Evolutionary conservation across 2,113 vertebrate species (phyloP).

Genomic region (Spea bombifrons): DNA sequence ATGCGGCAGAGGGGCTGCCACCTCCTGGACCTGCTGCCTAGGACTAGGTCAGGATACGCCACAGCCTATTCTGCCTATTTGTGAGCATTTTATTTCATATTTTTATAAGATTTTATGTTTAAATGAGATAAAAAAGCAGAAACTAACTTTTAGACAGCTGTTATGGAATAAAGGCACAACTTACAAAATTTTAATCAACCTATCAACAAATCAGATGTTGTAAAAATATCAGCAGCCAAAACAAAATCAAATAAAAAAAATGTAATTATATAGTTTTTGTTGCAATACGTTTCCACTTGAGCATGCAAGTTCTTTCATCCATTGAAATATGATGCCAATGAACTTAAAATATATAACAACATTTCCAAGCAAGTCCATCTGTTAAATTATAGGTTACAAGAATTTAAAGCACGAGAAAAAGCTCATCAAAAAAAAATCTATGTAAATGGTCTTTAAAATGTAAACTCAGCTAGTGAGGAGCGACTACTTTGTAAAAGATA

Average conservation of each 20-base stretch:
- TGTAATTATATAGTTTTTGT: constrained; percentile 5
- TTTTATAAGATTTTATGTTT: no score
- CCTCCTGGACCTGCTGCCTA: no score
- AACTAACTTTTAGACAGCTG: background rate
- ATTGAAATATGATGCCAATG: background rate
- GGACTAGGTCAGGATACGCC: no score
- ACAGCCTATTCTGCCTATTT: no score
- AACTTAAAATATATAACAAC: background rate
- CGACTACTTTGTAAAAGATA: no score
- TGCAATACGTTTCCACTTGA: background rate
- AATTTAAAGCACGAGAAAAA: no score
- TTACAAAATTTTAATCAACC: constrained; percentile 39
- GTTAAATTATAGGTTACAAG: background rate
- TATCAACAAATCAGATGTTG: background rate
- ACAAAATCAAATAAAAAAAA: background rate
- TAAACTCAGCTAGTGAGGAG: no score
- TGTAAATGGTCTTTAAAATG: no score
- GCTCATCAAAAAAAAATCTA: no score
- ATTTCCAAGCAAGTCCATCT: constrained; percentile 2
- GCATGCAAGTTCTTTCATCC: background rate
- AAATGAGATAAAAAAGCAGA: background rate
- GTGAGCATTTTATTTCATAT: no score
- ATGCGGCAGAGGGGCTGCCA: no score
- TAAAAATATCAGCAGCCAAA: background rate
- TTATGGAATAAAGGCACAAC: background rate